Evolutionary conservation across 2,888 invertebrate species (phyloP).

Genomic region (Seira musarum): DNA sequence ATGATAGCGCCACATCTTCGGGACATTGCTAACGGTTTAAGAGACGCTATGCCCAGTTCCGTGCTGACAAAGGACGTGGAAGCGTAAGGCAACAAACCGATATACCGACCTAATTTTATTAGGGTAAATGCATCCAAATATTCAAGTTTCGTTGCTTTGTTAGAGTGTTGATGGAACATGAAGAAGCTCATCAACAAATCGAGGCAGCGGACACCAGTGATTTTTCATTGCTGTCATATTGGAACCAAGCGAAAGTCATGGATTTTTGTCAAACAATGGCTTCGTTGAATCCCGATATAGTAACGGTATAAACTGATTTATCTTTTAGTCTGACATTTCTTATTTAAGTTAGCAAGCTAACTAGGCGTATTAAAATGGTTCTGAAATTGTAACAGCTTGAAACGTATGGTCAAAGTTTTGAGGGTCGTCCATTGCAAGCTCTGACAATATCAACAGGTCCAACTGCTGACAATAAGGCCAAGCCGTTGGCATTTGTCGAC

Average conservation of each 20-base stretch:
- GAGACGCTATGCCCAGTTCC: neutral
- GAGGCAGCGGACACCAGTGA: neutral
- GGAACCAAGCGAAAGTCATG: neutral
- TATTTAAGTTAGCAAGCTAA: neutral
- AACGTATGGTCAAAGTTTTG: conserved; percentile 32
- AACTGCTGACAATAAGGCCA: neutral
- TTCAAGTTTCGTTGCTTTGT: neutral
- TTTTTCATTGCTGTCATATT: conserved; percentile 8
- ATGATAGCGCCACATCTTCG: conserved; percentile 32
- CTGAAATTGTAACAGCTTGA: neutral
- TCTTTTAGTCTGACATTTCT: neutral
- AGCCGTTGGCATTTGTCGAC: conserved; percentile 34
- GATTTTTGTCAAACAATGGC: neutral
- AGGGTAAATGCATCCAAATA: neutral
- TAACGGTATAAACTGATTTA: neutral
- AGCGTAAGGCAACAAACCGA: conserved; percentile 12
- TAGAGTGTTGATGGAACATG: conserved; percentile 5
- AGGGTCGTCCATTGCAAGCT: neutral
- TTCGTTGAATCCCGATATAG: neutral
- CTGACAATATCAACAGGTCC: neutral
- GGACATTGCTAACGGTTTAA: neutral
- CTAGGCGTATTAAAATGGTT: conserved; percentile 1
- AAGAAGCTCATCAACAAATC: neutral
- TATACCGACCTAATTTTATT: neutral
- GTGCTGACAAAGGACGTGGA: conserved; percentile 20